Evolutionary conservation across 2,888 invertebrate species (phyloP).

Genomic region (Callyntrura sp.): DNA sequence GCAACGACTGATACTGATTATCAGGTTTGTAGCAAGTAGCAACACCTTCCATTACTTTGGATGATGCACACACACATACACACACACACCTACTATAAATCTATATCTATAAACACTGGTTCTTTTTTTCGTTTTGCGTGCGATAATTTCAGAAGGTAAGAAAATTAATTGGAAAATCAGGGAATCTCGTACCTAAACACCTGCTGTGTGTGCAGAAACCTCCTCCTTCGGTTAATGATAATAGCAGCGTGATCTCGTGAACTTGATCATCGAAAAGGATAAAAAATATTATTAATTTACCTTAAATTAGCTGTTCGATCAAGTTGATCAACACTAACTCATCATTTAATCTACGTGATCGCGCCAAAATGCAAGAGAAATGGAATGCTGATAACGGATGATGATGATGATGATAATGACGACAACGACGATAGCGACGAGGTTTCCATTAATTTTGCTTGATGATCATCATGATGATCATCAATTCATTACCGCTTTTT

Average conservation of each 20-base stretch:
- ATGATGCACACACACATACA: too few species aligned
- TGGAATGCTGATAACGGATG: background rate
- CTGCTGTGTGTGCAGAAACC: too few species aligned
- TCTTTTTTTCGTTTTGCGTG: too few species aligned
- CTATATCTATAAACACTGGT: too few species aligned
- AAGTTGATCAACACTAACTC: conserved; percentile 72
- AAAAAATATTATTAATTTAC: background rate
- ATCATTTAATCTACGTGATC: too few species aligned
- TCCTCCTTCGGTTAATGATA: too few species aligned
- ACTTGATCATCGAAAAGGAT: conserved; percentile 11
- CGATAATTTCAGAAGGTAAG: too few species aligned
- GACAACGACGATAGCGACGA: background rate
- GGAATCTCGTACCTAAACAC: too few species aligned
- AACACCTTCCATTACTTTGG: background rate
- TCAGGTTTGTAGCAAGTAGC: conserved; percentile 13
- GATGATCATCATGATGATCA: conserved; percentile 10
- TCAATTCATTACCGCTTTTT: background rate
- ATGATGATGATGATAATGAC: conserved; percentile 29
- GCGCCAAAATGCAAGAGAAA: background rate
- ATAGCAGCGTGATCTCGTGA: conserved; percentile 20
- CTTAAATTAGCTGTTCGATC: conserved; percentile 61
- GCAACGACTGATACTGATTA: conserved; percentile 3
- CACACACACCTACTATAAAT: too few species aligned
- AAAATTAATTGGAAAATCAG: too few species aligned
- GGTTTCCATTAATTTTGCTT: conserved; percentile 46